These are phyloP conservation scores for Aphis craccivora DNA, from an alignment of 1,140 invertebrate species.

Conservation along the genomic window DNA sequence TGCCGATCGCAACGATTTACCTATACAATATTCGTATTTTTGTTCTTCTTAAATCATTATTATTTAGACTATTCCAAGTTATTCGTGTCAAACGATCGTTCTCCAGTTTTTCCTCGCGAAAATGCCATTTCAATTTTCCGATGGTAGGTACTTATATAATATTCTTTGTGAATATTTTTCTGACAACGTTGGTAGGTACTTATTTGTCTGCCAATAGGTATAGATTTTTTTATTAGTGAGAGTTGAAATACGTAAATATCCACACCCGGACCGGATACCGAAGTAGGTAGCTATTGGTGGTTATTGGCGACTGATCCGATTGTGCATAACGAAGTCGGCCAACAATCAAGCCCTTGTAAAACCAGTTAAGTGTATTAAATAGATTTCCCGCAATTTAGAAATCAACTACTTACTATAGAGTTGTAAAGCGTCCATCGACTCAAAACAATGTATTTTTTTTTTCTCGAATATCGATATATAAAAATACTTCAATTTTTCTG, in stretches of 20 bases:
- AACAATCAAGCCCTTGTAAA: not conserved
- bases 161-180: too few species aligned
- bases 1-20: not conserved
- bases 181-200: too few species aligned
- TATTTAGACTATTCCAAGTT: not conserved
- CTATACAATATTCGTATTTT: not conserved
- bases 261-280: not conserved
- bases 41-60: not conserved
- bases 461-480: not conserved
- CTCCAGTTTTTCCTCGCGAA: not conserved
- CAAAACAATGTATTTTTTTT: not conserved
- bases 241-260: not conserved
- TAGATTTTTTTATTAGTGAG: not conserved
- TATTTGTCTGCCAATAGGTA: not conserved
- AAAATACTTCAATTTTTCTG: not conserved
- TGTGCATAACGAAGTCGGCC: not conserved
- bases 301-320: not conserved
- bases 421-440: not conserved
- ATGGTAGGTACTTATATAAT: not conserved
- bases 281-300: not conserved
- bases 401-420: not conserved
- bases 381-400: not conserved
- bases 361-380: not conserved
- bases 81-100: not conserved
- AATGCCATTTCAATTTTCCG: not conserved